Evolutionary conservation across 2,888 invertebrate species (phyloP).

Genomic region (Pandemis heparana): DNA sequence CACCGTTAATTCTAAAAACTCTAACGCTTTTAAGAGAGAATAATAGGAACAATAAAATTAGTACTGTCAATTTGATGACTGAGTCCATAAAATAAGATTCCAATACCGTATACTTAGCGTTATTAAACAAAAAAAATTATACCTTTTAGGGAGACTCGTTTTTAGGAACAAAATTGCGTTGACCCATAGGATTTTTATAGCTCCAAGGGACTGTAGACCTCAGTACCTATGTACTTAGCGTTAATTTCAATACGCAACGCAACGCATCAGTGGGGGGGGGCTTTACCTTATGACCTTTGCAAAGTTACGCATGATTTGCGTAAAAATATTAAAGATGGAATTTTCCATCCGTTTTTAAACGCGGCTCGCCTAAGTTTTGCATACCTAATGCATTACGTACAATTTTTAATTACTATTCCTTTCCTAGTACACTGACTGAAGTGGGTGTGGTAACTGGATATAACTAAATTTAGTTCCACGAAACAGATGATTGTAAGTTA

Average conservation of each 20-base stretch:
- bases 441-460: neutral
- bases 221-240: neutral
- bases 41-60: neutral
- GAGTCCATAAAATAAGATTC: neutral
- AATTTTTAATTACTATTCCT: neutral
- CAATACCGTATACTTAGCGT: neutral
- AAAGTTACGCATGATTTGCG: neutral
- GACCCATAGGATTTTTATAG: too few relatives aligned
- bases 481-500: neutral
- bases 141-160: too few relatives aligned
- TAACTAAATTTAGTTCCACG: neutral
- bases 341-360: too few relatives aligned
- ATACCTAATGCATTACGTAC: conserved; percentile 3
- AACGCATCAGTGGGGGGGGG: too few relatives aligned
- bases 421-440: neutral
- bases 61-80: neutral
- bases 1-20: neutral
- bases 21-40: neutral
- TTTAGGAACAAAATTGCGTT: too few relatives aligned
- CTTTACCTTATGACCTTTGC: neutral
- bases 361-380: conserved; percentile 8
- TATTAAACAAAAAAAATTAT: neutral
- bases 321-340: too few relatives aligned
- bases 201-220: too few relatives aligned
- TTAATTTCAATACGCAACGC: too few relatives aligned